Percentiles rank a stretch among this genome's conserved stretches.
Evolutionary conservation across 1,140 invertebrate species (phyloP).

Genomic region (Vollenhovia emeryi): DNA sequence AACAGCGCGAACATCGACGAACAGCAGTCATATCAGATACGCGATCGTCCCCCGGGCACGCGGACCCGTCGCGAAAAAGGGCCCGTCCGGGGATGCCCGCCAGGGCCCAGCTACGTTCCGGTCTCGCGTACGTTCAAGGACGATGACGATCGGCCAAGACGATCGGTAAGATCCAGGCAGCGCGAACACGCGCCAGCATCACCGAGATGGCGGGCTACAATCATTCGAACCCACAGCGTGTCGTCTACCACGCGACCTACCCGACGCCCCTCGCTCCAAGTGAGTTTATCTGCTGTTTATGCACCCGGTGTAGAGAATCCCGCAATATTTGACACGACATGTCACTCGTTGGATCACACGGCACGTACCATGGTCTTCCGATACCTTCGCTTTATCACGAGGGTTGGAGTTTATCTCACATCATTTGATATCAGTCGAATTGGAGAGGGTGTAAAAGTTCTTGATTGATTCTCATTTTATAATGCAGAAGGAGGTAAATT

Average conservation of each 20-base stretch:
- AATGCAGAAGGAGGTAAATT: neutral
- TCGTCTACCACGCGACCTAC: constrained; percentile 83
- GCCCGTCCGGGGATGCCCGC: constrained; percentile 63
- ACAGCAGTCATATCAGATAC: constrained; percentile 50
- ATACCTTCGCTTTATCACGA: neutral
- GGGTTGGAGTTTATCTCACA: neutral
- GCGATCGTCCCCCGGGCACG: constrained; percentile 25
- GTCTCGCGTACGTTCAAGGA: constrained; percentile 64
- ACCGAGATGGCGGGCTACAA: constrained; percentile 83
- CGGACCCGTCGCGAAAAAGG: constrained; percentile 13
- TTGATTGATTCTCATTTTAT: neutral
- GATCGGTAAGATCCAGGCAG: constrained; percentile 73
- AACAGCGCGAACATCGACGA: constrained; percentile 50
- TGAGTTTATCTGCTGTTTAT: constrained; percentile 77
- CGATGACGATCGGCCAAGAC: constrained; percentile 73
- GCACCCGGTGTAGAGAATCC: constrained; percentile 8
- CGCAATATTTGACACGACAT: neutral
- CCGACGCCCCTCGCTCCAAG: constrained; percentile 85
- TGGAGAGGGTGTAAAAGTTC: neutral
- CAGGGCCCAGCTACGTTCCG: constrained; percentile 63
- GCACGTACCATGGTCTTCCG: neutral
- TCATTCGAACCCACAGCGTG: constrained; percentile 74
- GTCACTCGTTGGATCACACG: neutral
- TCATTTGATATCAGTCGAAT: neutral
- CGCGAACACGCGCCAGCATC: constrained; percentile 67